phyloP scores from a whole-genome alignment of 2,113 vertebrate species.

The Amazona guildingii region DNA sequence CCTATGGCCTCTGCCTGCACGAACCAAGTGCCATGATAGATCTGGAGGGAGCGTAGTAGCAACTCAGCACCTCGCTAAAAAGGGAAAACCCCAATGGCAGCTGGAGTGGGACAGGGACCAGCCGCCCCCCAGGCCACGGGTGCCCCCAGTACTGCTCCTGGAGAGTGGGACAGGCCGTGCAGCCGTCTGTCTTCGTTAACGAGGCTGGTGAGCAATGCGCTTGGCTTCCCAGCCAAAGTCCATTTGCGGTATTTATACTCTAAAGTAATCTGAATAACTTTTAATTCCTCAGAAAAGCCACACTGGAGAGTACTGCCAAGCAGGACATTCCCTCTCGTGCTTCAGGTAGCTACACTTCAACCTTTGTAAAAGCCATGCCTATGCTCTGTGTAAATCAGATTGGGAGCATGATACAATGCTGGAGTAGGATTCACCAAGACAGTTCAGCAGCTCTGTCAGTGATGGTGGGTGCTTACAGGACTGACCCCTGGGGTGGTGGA shows the following conservation, averaged over 20 bases:
- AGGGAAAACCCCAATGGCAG: not conserved
- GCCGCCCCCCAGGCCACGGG: not conserved
- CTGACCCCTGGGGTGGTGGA: fast-evolving
- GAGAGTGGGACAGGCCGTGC: fast-evolving
- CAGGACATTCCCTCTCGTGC: not conserved
- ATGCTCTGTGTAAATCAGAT: not conserved
- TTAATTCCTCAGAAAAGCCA: not conserved
- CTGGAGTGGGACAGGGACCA: not conserved
- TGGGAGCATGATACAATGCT: not conserved
- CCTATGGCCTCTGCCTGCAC: fast-evolving
- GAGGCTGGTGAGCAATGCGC: not conserved
- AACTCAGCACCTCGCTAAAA: not conserved
- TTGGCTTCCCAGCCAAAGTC: not conserved
- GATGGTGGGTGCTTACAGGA: fast-evolving
- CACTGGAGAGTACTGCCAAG: not conserved
- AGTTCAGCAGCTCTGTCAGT: not conserved
- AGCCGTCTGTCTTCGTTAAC: not conserved
- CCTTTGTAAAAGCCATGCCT: not conserved
- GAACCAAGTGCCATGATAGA: not conserved
- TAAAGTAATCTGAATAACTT: not conserved
- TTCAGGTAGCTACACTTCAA: not conserved
- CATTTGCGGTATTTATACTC: not conserved
- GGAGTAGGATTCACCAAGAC: not conserved
- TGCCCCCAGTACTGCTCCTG: not conserved
- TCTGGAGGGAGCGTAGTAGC: too few relatives aligned